Evolutionary conservation across 2,888 invertebrate genomes (phyloP), one percentile per base, ranked within the genome.

Genomic region (Pogonocherus hispidulus): DNA sequence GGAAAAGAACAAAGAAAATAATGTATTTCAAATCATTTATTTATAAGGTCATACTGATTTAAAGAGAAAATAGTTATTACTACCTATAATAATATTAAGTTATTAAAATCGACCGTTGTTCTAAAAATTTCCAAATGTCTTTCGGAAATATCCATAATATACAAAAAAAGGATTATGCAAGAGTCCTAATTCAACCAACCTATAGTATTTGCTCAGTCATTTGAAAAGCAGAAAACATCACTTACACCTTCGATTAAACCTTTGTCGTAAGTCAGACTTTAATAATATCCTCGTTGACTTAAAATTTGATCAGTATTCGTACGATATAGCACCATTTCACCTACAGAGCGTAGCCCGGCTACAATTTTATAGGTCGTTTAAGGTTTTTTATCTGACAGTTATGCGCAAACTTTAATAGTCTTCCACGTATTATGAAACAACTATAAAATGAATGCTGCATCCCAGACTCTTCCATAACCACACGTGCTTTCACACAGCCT

Each of bases 361-460:
- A 35, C 70, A 77, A 77, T 77, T 77, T 76, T 73, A 75, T 75
- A 67, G 77, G 75, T 75, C 77, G 75, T 77, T 77, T 75, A 73
- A 65, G 72, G 67, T 44, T 77, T 74, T 77, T 77, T 77, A 77
- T 77, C 73, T 75, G 77, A 76, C 77, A 77, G 76, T 76, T 77
- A 77, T 77, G 76, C 74, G 75, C 69, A 76, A 77, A 77, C 74
- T 77, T 77, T 77, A 77, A 77, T 77, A 75, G 65, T 76, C 72
- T 75, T 73, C 73, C 69, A 11, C 44, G 18, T 44, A 44, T 14
- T 44, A 44, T 44, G 44, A 44, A 44, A 44, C 44, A 44, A 44
- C 44, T 14, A 44, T 44, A 44, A 44, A 44, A 18, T 44, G 44
- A 18, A 18, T 44, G 44, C 44, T 44, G 44, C 44, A 44, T 18